Conservation (phyloP, 2,797 vertebrate genomes). For the Aviceda leuphotes region DNA sequence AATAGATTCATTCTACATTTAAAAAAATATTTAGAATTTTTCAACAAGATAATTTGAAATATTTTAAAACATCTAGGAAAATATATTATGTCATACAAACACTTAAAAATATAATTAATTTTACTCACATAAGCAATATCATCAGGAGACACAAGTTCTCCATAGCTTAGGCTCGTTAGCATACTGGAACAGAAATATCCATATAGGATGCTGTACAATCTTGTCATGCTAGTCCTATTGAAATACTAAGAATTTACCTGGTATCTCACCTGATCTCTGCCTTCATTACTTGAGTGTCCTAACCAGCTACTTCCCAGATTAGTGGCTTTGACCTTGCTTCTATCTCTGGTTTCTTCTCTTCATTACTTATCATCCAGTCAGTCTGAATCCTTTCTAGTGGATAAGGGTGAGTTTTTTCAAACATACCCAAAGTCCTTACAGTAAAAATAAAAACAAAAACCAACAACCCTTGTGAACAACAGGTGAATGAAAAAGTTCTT, state of each 20-base stretch:
- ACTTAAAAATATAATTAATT: background rate
- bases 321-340: background rate
- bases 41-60: background rate
- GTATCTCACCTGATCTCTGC: background rate
- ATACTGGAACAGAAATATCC: background rate
- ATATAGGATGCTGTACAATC: background rate
- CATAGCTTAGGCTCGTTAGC: background rate
- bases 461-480: background rate
- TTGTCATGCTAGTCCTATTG: background rate
- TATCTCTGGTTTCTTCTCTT: background rate
- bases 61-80: background rate
- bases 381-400: background rate
- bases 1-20: background rate
- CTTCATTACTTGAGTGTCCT: rapidly evolving
- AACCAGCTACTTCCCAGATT: background rate
- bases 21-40: background rate
- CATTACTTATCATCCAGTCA: background rate
- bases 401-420: background rate
- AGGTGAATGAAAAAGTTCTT: background rate
- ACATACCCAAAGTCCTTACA: rapidly evolving
- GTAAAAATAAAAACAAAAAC: background rate
- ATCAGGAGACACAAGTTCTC: background rate
- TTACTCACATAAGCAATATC: background rate
- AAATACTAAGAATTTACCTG: background rate
- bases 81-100: background rate